Base-by-base conservation (phyloP, 1,140 invertebrate species). In the Neodiprion lecontei region DNA sequence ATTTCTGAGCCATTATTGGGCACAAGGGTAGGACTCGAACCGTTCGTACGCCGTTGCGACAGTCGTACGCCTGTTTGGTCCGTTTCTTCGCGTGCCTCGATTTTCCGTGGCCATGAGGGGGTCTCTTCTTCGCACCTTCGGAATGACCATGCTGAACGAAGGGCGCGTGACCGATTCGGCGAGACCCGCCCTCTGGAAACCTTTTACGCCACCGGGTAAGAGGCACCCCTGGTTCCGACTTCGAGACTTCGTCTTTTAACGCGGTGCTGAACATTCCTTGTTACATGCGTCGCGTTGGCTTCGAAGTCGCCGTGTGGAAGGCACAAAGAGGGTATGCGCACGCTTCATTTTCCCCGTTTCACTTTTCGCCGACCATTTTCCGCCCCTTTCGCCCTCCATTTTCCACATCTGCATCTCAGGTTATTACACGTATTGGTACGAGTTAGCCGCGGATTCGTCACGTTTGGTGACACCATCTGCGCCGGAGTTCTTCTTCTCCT, bases 381-480 rank as follows among this genome's bases (percentile, higher is more conserved):
- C 28, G 28, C 28, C 28, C 28, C 5, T 5, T 40, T 40, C 28
- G 28, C 1, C 28, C 28, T 40, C 28, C 28, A 40, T 40, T 40
- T 40, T 40, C 28, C 28, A 40, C 28, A 5, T 40, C 28, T 40
- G 28, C 28, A 40, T 40, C 28, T 40, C 28, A 5, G 28, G 28
- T 40, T 40, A 5, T 40, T 40, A 40, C 5, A 40, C 28, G 28
- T 40, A 40, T 21, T 0, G 28, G 28, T 40, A 40, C 28, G 28
- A 40, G 28, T 69, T 71, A 74, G 50, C 72, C 77, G 74, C 66
- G 75, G 79, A 84, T 85, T 84, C 81, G 83, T 85, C 82, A 84
- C 82, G 81, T 80, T 77, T 76, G 75, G 77, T 76, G 80, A 79
- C 80, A 79, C 76, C 79, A 81, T 78, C 78, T 81, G 81, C 53